These are phyloP conservation scores for Myripristis murdjan DNA, from an alignment of 2,797 vertebrate species.

Conservation along the genomic window DNA sequence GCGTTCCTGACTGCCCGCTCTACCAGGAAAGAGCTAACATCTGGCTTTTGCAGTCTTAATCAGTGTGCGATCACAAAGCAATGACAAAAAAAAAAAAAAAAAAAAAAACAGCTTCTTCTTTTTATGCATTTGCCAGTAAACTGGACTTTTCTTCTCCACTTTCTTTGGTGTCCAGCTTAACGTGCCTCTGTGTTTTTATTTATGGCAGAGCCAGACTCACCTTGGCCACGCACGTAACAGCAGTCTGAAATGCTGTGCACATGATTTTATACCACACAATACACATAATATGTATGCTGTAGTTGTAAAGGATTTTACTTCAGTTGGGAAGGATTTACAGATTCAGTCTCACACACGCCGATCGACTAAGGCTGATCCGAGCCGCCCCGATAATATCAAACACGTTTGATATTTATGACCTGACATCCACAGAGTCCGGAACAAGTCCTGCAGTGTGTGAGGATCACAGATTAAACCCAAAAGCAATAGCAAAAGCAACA, in stretches of 20 bases:
- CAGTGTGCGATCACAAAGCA: background rate
- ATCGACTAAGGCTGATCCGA: constrained; percentile 31
- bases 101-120: constrained; percentile 22
- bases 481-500: background rate
- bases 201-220: background rate
- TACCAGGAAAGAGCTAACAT: background rate
- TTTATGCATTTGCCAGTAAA: background rate
- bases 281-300: too few relatives aligned
- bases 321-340: constrained; percentile 13
- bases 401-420: constrained; percentile 48
- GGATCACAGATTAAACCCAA: constrained; percentile 48
- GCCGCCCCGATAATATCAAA: constrained; percentile 31
- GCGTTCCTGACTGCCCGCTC: background rate
- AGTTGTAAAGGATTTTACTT: background rate
- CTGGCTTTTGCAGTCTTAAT: constrained; percentile 1
- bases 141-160: constrained; percentile 13
- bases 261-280: background rate
- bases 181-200: background rate
- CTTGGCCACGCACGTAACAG: background rate
- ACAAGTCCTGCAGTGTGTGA: constrained; percentile 24
- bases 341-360: constrained; percentile 25
- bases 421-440: constrained; percentile 31
- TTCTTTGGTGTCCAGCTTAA: constrained; percentile 5
- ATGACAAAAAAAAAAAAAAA: background rate
- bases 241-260: background rate